Percentiles rank a stretch among this genome's conserved stretches.
These are phyloP conservation scores for Carassius carassius DNA, from an alignment of 2,113 vertebrate species.

Conservation along the genomic window DNA sequence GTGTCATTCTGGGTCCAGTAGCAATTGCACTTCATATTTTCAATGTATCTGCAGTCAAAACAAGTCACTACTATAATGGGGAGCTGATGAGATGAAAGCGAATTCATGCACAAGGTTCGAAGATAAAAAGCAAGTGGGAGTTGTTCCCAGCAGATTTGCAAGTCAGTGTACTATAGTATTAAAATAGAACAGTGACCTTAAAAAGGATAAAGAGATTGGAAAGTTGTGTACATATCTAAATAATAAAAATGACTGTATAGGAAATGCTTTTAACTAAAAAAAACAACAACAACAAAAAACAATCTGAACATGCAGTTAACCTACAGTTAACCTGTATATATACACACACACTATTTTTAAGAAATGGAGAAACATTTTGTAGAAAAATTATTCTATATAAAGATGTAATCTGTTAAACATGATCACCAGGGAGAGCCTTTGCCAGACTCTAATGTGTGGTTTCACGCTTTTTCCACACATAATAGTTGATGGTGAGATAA, in stretches of 20 bases:
- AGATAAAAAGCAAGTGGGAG: constrained; percentile 19
- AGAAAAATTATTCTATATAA: background rate
- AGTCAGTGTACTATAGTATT: background rate
- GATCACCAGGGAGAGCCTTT: background rate
- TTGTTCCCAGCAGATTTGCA: background rate
- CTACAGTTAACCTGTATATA: background rate
- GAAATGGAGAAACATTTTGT: background rate
- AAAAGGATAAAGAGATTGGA: background rate
- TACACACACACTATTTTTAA: background rate
- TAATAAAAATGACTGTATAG: background rate
- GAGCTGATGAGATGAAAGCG: constrained; percentile 18
- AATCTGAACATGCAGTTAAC: background rate
- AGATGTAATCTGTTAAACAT: background rate
- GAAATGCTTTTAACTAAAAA: background rate
- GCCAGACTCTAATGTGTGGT: too few species aligned
- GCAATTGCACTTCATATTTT: constrained; percentile 28
- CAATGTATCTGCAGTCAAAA: constrained; percentile 17
- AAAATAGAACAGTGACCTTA: background rate
- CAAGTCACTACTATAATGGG: constrained; percentile 12
- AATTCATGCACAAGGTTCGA: constrained; percentile 12
- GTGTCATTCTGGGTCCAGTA: background rate
- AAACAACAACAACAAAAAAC: too few species aligned
- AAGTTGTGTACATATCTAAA: background rate
- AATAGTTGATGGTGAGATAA: background rate
- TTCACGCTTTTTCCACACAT: background rate